Conservation (phyloP, 2,888 invertebrate species). For the Mechanitis messenoides region DNA sequence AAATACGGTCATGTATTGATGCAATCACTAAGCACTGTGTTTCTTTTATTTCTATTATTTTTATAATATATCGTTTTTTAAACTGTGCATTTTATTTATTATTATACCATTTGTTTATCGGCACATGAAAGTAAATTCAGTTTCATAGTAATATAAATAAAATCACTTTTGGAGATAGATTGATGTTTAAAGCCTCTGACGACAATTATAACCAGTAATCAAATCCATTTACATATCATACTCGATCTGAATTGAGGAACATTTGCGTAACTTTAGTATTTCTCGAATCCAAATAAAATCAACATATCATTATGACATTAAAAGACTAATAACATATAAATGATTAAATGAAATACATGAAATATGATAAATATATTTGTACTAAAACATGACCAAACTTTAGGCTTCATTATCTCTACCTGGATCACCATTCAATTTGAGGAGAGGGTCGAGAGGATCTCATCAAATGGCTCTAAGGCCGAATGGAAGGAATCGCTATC, state of each 20-base stretch:
- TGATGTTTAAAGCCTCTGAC: slow-evolving; percentile 61
- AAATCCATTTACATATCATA: slow-evolving; percentile 38
- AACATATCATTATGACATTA: slow-evolving; percentile 7
- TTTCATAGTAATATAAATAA: slow-evolving; percentile 39
- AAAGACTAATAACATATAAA: not conserved
- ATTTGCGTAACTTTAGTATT: slow-evolving; percentile 28
- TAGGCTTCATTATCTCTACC: slow-evolving; percentile 98
- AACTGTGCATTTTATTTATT: slow-evolving; percentile 41
- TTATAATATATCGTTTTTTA: slow-evolving; percentile 35
- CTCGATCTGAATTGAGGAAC: slow-evolving; percentile 73
- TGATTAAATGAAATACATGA: not conserved
- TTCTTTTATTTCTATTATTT: slow-evolving; percentile 41
- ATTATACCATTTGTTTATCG: slow-evolving; percentile 64
- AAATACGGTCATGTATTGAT: slow-evolving; percentile 43
- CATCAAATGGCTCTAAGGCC: slow-evolving; percentile 92
- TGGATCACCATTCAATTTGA: slow-evolving; percentile 96
- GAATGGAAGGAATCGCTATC: slow-evolving; percentile 87
- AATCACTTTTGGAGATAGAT: slow-evolving; percentile 39
- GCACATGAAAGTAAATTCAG: slow-evolving; percentile 70
- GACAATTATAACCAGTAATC: slow-evolving; percentile 37
- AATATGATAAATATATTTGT: slow-evolving; percentile 21
- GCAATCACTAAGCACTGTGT: slow-evolving; percentile 55
- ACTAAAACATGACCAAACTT: slow-evolving; percentile 41
- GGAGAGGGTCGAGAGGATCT: slow-evolving; percentile 92
- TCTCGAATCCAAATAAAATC: slow-evolving; percentile 33